These are phyloP conservation scores for Eristalis tenax DNA, from an alignment of 2,888 invertebrate species.

Conservation along the genomic window DNA sequence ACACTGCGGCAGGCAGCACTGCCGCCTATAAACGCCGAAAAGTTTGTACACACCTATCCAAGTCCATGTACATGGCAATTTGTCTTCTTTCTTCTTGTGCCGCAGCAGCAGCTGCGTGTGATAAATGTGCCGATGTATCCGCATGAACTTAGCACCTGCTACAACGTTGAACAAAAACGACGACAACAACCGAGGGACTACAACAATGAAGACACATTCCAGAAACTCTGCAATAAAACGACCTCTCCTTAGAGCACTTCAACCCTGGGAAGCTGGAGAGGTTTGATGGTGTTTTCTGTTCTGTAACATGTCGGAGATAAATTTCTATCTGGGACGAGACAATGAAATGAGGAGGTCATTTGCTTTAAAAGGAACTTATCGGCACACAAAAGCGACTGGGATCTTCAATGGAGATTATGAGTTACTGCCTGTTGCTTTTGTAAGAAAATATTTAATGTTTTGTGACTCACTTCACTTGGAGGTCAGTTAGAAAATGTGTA, in stretches of 20 bases:
- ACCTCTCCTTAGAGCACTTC: neutral
- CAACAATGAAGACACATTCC: neutral
- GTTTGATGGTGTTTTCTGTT: neutral
- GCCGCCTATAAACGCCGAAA: neutral
- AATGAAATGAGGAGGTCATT: neutral
- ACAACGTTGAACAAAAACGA: neutral
- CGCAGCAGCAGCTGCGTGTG: neutral
- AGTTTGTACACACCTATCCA: neutral
- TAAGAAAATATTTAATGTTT: neutral
- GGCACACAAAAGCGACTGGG: neutral
- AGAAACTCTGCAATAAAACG: neutral
- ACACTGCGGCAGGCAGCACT: neutral
- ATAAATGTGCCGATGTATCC: neutral
- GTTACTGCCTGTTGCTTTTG: neutral
- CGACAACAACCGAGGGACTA: neutral
- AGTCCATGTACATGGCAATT: neutral
- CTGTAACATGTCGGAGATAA: neutral
- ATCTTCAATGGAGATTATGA: neutral
- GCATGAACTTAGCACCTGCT: neutral
- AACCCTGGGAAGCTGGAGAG: neutral
- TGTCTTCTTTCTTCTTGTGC: neutral
- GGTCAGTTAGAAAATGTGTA: neutral
- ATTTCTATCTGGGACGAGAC: neutral
- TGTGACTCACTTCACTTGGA: neutral
- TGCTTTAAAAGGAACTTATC: neutral